Conservation (phyloP, 2,113 vertebrate genomes). For the Chionis minor region DNA sequence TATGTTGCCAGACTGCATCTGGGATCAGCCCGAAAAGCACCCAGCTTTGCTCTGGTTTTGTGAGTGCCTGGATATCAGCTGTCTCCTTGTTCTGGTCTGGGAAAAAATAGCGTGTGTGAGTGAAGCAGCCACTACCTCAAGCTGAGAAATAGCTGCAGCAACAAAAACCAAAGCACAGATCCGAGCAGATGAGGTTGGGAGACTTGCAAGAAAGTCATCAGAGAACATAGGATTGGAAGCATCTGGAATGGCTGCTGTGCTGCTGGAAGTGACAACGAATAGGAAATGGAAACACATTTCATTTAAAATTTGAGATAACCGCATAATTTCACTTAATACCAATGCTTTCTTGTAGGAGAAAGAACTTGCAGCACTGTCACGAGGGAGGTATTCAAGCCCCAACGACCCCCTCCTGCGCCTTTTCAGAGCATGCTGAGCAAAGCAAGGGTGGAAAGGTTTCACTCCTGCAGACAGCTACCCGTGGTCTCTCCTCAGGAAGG, state of each 20-base stretch:
- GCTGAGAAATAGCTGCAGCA: background rate
- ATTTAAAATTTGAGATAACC: background rate
- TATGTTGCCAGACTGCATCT: background rate
- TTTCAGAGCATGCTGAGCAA: background rate
- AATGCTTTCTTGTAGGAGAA: background rate
- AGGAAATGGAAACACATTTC: background rate
- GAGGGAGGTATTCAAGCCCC: background rate
- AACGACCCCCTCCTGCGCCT: background rate
- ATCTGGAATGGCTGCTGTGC: background rate
- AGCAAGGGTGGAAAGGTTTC: background rate
- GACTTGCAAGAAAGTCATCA: background rate
- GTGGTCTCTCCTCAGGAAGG: background rate
- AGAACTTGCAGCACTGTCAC: background rate
- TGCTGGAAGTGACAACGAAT: background rate
- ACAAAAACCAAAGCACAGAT: background rate
- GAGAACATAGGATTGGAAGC: background rate
- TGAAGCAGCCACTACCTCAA: background rate
- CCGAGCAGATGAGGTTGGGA: background rate
- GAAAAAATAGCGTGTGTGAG: rapidly evolving
- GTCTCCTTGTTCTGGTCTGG: background rate
- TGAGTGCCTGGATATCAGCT: background rate
- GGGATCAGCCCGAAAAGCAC: background rate
- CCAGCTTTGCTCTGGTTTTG: background rate
- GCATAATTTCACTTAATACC: background rate
- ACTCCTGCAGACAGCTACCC: background rate